Evolutionary conservation across 1,140 invertebrate genomes (phyloP).

Genomic region (Penaeus vannamei): DNA sequence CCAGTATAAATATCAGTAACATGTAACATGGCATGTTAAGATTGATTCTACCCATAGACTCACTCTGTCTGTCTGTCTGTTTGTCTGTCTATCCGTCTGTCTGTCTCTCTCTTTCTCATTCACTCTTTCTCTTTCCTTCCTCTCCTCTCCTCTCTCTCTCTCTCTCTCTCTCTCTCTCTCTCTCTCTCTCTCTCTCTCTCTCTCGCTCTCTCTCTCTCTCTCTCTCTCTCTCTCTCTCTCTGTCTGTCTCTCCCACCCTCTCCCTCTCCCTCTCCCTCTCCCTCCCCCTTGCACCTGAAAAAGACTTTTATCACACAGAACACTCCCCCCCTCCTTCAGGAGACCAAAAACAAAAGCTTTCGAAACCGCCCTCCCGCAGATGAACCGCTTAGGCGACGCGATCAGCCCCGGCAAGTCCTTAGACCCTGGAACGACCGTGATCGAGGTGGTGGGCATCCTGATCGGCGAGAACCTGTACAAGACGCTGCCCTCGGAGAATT

Average conservation of each 20-base stretch:
- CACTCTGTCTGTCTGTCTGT: too few relatives aligned
- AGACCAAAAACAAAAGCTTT: too few relatives aligned
- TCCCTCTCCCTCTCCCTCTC: slow-evolving; percentile 34
- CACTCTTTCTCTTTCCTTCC: slow-evolving; percentile 14
- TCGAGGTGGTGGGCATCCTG: not conserved
- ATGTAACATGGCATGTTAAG: too few relatives aligned
- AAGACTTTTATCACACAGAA: too few relatives aligned
- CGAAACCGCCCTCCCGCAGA: too few relatives aligned
- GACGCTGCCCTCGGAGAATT: not conserved
- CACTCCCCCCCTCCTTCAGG: too few relatives aligned
- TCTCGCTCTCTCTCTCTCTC: not conserved
- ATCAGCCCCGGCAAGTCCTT: too few relatives aligned
- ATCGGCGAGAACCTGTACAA: not conserved
- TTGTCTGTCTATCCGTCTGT: too few relatives aligned
- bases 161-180: slow-evolving; percentile 43
- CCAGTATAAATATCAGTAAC: too few relatives aligned
- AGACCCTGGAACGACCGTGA: too few relatives aligned
- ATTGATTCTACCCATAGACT: too few relatives aligned
- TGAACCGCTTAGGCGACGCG: too few relatives aligned
- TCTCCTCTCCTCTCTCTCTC: slow-evolving; percentile 41
- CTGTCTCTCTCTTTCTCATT: not conserved
- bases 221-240: slow-evolving; percentile 43
- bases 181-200: not conserved
- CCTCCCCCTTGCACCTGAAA: slow-evolving; percentile 3
- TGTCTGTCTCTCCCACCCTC: slow-evolving; percentile 33